Evolutionary conservation across 2,113 vertebrate species (phyloP).

Genomic region (Lophura nycthemera): DNA sequence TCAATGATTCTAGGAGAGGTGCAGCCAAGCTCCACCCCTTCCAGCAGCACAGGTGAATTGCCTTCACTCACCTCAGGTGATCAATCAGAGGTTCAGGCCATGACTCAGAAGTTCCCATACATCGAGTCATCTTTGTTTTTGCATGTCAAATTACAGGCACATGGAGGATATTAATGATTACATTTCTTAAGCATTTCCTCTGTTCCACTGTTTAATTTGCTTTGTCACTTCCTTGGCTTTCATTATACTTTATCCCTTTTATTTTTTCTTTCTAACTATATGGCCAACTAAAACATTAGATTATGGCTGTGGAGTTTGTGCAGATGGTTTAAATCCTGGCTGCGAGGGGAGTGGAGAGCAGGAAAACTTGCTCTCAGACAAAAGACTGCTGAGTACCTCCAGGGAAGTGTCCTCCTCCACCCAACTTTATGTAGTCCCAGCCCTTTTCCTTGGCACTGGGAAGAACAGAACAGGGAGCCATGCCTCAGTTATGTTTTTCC

Average conservation of each 20-base stretch:
- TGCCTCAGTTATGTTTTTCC: background rate
- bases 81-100: too few relatives aligned
- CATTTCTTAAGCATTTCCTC: background rate
- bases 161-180: background rate
- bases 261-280: background rate
- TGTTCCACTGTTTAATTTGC: background rate
- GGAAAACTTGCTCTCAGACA: fast-evolving
- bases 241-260: background rate
- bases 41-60: too few relatives aligned
- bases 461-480: background rate
- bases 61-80: too few relatives aligned
- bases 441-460: background rate
- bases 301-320: background rate
- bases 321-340: slow-evolving; percentile 32
- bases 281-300: background rate
- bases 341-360: background rate
- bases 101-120: too few relatives aligned
- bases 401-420: background rate
- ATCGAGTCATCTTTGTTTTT: background rate
- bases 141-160: background rate
- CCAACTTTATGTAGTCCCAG: background rate
- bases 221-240: slow-evolving; percentile 9
- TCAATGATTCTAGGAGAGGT: too few relatives aligned
- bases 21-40: too few relatives aligned
- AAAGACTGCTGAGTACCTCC: background rate